Percentiles rank a stretch among this genome's conserved stretches.
Evolutionary conservation across 2,113 vertebrate species (phyloP).

Genomic region (Rhegmatorhina hoffmannsi): DNA sequence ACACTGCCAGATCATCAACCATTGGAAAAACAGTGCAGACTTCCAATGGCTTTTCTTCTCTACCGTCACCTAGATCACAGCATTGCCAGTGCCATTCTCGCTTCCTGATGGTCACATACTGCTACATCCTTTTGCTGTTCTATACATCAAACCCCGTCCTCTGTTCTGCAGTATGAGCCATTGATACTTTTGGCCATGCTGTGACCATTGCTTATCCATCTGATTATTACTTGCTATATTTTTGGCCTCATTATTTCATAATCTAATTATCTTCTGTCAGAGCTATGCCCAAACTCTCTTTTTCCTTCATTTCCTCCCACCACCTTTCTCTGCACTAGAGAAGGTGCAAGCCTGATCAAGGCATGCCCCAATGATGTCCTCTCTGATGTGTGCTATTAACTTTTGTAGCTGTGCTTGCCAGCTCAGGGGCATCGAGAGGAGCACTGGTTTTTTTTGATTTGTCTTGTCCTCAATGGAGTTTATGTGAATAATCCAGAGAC

Average conservation of each 20-base stretch:
- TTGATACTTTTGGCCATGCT: background rate
- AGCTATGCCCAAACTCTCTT: background rate
- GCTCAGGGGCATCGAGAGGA: background rate
- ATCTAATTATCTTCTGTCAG: background rate
- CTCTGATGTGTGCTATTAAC: background rate
- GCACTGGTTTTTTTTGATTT: background rate
- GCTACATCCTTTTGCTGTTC: background rate
- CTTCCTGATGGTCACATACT: background rate
- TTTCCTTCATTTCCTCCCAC: background rate
- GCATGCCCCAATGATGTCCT: background rate
- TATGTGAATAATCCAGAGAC: conserved; percentile 10
- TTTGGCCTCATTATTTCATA: conserved; percentile 30
- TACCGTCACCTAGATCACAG: background rate
- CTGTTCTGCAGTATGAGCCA: background rate
- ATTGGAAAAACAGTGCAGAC: rapidly evolving
- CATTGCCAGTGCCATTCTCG: background rate
- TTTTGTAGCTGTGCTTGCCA: background rate
- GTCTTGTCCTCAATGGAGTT: background rate
- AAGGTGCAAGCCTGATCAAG: background rate
- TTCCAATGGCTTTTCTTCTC: background rate
- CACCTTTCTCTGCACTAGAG: background rate
- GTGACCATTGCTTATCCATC: background rate
- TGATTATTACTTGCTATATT: conserved; percentile 4
- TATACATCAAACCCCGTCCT: background rate
- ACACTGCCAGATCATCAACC: rapidly evolving